Evolutionary conservation across 2,113 vertebrate species (phyloP), one percentile per base, ranked within the genome.

Genomic region (Chloropsis cyanopogon): DNA sequence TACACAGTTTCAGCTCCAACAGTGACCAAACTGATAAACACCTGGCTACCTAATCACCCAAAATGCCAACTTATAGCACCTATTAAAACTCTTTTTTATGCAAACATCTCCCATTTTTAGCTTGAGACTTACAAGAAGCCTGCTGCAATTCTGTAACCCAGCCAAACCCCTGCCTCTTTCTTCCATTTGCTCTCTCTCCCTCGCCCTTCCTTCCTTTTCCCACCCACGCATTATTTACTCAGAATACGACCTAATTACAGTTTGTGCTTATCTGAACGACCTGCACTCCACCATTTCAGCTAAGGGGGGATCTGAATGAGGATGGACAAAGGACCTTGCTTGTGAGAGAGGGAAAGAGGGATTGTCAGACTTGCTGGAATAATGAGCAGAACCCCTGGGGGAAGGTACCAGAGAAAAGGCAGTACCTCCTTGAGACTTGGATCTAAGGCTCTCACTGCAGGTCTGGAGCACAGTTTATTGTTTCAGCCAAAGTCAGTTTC

Each of bases 201-300:
- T 73, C 18, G 16, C 60, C 39, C 59, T 73, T 92, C 86, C 85
- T 93, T 96, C 95, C 64, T 84, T 86, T 86, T 86, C 86, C 86
- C 86, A 94, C 86, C 91, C 92, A 91, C 91, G 29, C 18, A 63
- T 59, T 93, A 88, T 93, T 95, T 94, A 92, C 75, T 72, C 89
- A 92, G 90, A 93, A 82, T 72, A 79, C 5, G 2, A 84, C 83
- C 81, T 82, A 89, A 96, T 95, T 95, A 73, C 88, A 72, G 66
- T 73, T 71, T 59, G 47, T 92, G 89, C 66, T 95, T 87, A 85
- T 95, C 84, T 95, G 82, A 94, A 93, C 39, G 63, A 93, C 84
- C 82, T 85, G 78, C 66, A 69, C 78, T 86, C 59, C 75, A 83
- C 21, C 3, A 8, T 54, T 72, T 68, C 70, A 53, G 41, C 61